Conservation (phyloP, 1,140 invertebrate genomes). For the Penaeus vannamei region DNA sequence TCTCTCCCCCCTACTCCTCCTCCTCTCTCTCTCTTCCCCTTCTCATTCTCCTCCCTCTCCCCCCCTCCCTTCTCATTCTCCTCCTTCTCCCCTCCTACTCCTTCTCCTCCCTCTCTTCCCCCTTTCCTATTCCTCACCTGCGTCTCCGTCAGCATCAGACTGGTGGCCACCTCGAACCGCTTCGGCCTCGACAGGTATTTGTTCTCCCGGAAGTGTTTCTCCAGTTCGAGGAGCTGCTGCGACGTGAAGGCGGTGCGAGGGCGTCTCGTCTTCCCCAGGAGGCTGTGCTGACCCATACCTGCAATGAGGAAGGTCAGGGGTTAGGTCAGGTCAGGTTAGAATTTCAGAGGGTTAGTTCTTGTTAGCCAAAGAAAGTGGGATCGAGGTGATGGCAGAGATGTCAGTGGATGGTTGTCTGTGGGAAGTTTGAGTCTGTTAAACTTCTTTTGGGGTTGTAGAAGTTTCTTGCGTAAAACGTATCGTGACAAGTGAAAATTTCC, state of each 20-base stretch:
- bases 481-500: too few relatives aligned
- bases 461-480: too few relatives aligned
- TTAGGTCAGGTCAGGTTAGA: background rate
- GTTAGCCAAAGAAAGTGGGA: too few relatives aligned
- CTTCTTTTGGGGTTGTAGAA: too few relatives aligned
- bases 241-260: conserved; percentile 98
- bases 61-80: background rate
- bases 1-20: too few relatives aligned
- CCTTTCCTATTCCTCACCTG: conserved; percentile 79
- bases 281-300: conserved; percentile 81
- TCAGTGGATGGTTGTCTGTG: too few relatives aligned
- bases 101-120: too few relatives aligned
- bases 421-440: too few relatives aligned
- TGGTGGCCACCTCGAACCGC: conserved; percentile 98
- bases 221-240: conserved; percentile 96
- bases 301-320: conserved; percentile 68
- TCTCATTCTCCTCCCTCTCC: too few relatives aligned
- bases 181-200: conserved; percentile 99
- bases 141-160: conserved; percentile 97
- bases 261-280: conserved; percentile 94
- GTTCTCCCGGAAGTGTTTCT: conserved; percentile 98
- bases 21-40: too few relatives aligned
- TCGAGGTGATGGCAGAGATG: too few relatives aligned
- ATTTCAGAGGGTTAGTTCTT: background rate
- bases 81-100: background rate